phyloP scores from a whole-genome alignment of 2,797 vertebrate genomes.

The Sebastes minor region DNA sequence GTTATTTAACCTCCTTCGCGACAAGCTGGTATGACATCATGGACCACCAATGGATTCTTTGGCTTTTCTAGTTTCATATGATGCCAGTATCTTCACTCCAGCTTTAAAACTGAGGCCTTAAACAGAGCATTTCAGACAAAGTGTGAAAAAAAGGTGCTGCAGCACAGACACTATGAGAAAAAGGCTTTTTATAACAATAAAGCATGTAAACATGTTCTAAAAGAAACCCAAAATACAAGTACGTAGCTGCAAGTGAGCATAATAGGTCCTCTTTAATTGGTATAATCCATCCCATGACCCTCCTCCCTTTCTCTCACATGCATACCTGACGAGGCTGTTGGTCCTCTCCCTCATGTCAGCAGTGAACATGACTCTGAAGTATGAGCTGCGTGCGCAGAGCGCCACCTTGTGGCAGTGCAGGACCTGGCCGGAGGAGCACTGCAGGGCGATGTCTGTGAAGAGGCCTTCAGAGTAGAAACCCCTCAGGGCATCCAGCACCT shows the following conservation, averaged over 20 bases:
- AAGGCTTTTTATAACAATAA: too few species aligned
- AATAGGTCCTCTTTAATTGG: neutral
- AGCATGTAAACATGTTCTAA: too few species aligned
- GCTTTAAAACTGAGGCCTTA: too few species aligned
- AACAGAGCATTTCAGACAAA: too few species aligned
- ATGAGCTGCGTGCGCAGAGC: constrained; percentile 82
- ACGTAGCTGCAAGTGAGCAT: rapidly evolving
- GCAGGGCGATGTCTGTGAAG: constrained; percentile 84
- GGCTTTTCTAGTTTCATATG: rapidly evolving
- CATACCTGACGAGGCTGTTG: constrained; percentile 71
- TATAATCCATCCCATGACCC: neutral
- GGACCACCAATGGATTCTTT: too few species aligned
- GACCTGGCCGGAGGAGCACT: constrained; percentile 76
- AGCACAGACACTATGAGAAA: too few species aligned
- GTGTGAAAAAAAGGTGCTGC: too few species aligned
- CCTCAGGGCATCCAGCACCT: constrained; percentile 74
- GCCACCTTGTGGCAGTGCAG: constrained; percentile 84
- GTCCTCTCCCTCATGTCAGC: constrained; percentile 83
- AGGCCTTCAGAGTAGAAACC: constrained; percentile 43
- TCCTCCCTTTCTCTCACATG: neutral
- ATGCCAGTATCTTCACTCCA: too few species aligned
- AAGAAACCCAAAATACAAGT: too few species aligned
- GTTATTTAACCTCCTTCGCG: too few species aligned
- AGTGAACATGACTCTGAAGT: neutral
- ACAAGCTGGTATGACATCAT: too few species aligned